Percentiles rank a stretch among this genome's conserved stretches.
Conservation (phyloP, 2,888 invertebrate genomes). For the Chrysotoxum bicinctum region DNA sequence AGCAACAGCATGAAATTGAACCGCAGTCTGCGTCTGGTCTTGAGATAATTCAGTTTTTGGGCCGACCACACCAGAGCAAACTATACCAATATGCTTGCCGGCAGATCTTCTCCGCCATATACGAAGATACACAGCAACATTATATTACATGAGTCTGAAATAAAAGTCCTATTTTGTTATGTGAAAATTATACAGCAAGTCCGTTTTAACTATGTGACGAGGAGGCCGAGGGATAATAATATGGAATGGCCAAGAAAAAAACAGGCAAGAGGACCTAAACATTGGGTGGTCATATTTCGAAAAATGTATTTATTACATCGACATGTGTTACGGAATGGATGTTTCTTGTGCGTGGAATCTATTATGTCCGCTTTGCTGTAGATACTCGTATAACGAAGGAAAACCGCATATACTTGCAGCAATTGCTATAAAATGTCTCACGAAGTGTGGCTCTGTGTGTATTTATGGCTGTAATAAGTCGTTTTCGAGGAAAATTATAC, state of each 20-base stretch:
- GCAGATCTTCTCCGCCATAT: not conserved
- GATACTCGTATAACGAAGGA: not conserved
- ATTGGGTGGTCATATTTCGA: constrained; percentile 65
- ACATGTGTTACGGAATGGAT: constrained; percentile 67
- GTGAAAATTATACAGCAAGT: constrained; percentile 67
- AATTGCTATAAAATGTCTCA: constrained; percentile 41
- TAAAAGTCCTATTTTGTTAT: constrained; percentile 63
- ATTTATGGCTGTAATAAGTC: constrained; percentile 58
- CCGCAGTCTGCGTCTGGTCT: constrained; percentile 23
- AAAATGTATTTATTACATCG: constrained; percentile 68
- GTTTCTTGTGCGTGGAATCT: constrained; percentile 60
- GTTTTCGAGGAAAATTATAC: constrained; percentile 8
- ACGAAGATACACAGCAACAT: constrained; percentile 7
- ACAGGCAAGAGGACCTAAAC: not conserved
- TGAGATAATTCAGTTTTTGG: constrained; percentile 46
- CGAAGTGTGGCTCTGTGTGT: constrained; percentile 36
- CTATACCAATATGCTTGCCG: not conserved
- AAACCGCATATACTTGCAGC: constrained; percentile 56
- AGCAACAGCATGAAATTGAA: constrained; percentile 51
- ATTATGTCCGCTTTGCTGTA: constrained; percentile 26
- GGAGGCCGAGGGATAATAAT: constrained; percentile 5
- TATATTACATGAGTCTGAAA: constrained; percentile 29
- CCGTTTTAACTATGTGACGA: constrained; percentile 41
- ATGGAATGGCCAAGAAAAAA: not conserved
- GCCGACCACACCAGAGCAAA: constrained; percentile 32